phyloP scores from a whole-genome alignment of 35 echinoderm and acorn worm genomes.

The Heliocidaris erythrogramma region DNA sequence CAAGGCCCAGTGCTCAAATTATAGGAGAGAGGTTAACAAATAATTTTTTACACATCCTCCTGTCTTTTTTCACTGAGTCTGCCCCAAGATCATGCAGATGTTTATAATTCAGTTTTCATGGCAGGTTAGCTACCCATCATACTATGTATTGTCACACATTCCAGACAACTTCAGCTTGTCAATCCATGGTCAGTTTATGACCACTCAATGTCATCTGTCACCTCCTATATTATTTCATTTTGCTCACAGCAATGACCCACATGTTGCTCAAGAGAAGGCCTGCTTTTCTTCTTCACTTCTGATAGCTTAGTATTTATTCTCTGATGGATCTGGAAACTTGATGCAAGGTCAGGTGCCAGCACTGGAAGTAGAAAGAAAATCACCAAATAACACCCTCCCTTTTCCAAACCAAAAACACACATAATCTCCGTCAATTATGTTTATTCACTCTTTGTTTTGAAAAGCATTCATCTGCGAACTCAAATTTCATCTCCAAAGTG shows the following conservation, averaged over 20 bases:
- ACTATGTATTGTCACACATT: not conserved
- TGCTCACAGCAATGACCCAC: conserved; percentile 9
- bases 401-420: not conserved
- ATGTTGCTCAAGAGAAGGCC: not conserved
- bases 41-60: too few species aligned
- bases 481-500: not conserved
- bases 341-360: not conserved
- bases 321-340: not conserved
- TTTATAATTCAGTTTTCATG: too few species aligned
- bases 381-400: not conserved
- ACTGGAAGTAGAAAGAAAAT: not conserved
- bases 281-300: too few species aligned
- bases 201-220: conserved; percentile 24
- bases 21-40: too few species aligned
- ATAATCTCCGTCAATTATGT: not conserved
- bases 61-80: too few species aligned
- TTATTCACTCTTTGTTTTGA: not conserved
- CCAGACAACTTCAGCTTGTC: not conserved
- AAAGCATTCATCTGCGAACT: not conserved
- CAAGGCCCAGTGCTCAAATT: too few species aligned
- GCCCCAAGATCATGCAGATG: too few species aligned
- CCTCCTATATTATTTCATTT: conserved; percentile 25
- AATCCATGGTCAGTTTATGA: conserved; percentile 1
- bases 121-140: too few species aligned
- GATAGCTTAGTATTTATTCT: too few species aligned